Evolutionary conservation across 2,888 invertebrate genomes (phyloP).

Genomic region (Caenorhabditis zanzibari): DNA sequence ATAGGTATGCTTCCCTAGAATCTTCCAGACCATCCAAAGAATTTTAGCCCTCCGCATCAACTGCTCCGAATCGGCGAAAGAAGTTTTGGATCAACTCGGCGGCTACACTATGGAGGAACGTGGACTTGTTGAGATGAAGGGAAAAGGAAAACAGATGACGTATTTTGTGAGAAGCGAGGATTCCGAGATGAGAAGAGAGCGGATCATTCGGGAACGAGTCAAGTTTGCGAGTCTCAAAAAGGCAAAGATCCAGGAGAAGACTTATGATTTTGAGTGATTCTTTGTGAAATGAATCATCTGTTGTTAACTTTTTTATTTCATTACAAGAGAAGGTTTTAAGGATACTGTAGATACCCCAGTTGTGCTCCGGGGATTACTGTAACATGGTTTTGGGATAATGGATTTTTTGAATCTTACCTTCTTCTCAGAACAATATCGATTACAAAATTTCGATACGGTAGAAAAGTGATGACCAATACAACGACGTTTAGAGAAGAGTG

Average conservation of each 20-base stretch:
- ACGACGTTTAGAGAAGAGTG: slow-evolving; percentile 7
- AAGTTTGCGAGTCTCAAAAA: slow-evolving; percentile 67
- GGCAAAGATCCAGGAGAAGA: slow-evolving; percentile 61
- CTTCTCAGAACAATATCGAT: background rate
- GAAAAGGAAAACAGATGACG: slow-evolving; percentile 84
- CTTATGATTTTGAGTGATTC: slow-evolving; percentile 40
- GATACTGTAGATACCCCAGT: background rate
- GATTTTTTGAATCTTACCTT: background rate
- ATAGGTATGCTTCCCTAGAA: slow-evolving; percentile 52
- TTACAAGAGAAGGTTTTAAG: background rate
- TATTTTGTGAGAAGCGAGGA: slow-evolving; percentile 84
- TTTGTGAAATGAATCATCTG: too few relatives aligned
- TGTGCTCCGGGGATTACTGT: background rate
- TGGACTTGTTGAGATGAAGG: slow-evolving; percentile 85
- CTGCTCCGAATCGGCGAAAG: slow-evolving; percentile 70
- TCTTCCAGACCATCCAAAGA: background rate
- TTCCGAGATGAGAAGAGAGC: slow-evolving; percentile 73
- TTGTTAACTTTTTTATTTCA: background rate
- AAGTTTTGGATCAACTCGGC: slow-evolving; percentile 84
- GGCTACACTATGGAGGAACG: slow-evolving; percentile 84
- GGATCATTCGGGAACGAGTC: slow-evolving; percentile 68
- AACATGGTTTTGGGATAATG: background rate
- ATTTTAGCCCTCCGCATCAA: slow-evolving; percentile 72
- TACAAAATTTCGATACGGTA: slow-evolving; percentile 14
- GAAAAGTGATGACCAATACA: slow-evolving; percentile 11